These are phyloP conservation scores for Rhodinocichla rosea DNA, from an alignment of 2,113 vertebrate species.

Conservation along the genomic window DNA sequence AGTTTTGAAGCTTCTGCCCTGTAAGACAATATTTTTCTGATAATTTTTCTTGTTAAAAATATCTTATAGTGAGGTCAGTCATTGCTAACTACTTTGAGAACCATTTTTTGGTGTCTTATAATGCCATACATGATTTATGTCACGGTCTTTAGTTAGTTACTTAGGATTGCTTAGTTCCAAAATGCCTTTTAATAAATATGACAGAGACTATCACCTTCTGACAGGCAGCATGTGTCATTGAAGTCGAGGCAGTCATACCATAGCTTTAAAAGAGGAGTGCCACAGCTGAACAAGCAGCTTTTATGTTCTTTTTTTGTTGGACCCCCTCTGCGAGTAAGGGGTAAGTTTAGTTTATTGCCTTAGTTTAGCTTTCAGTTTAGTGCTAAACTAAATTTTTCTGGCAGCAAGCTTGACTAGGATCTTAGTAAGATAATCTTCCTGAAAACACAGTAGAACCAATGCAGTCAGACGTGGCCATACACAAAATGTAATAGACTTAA, in stretches of 20 bases:
- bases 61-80: not conserved
- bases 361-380: constrained; percentile 15
- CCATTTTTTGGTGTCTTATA: not conserved
- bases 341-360: constrained; percentile 39
- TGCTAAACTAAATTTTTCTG: constrained; percentile 8
- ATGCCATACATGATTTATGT: not conserved
- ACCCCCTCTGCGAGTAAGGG: not conserved
- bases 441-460: not conserved
- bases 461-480: not conserved
- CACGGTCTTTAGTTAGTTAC: not conserved
- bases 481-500: not conserved
- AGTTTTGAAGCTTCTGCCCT: not conserved
- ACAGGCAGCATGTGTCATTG: constrained; percentile 20
- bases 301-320: constrained; percentile 3
- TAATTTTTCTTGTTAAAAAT: not conserved
- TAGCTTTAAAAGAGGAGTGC: constrained; percentile 11
- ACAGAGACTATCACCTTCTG: constrained; percentile 38
- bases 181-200: constrained; percentile 29
- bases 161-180: constrained; percentile 10
- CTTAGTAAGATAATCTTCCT: not conserved
- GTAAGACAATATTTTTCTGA: not conserved
- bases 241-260: constrained; percentile 5
- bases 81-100: not conserved
- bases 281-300: constrained; percentile 40
- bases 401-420: not conserved